Conservation (phyloP, 2,113 vertebrate species). For the human (Homo sapiens) region DNA sequence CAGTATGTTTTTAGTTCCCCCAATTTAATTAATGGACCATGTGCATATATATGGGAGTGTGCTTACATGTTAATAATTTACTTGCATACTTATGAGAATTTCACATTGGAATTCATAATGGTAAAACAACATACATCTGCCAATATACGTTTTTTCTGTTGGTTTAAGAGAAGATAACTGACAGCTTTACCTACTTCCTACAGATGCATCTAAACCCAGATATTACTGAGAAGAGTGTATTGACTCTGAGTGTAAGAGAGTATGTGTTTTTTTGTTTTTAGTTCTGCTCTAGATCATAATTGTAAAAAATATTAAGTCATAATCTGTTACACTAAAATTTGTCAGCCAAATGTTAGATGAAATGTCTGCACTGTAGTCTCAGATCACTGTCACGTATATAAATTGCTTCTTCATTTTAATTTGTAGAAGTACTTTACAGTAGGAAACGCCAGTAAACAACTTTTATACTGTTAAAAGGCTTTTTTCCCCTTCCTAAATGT, state of each 20-base stretch:
- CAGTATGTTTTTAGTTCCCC: slow-evolving; percentile 41
- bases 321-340: slow-evolving; percentile 59
- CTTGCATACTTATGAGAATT: slow-evolving; percentile 24
- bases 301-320: slow-evolving; percentile 66
- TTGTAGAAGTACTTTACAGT: slow-evolving; percentile 83
- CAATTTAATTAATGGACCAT: slow-evolving; percentile 37
- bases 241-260: background rate
- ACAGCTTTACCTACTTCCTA: slow-evolving; percentile 52
- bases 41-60: background rate
- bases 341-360: slow-evolving; percentile 76
- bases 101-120: slow-evolving; percentile 33
- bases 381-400: slow-evolving; percentile 79
- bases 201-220: background rate
- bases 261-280: slow-evolving; percentile 60
- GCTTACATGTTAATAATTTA: slow-evolving; percentile 35
- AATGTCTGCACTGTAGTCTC: slow-evolving; percentile 81
- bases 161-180: slow-evolving; percentile 42
- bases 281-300: slow-evolving; percentile 73
- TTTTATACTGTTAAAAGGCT: slow-evolving; percentile 83
- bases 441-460: slow-evolving; percentile 84
- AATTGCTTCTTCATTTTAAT: slow-evolving; percentile 78
- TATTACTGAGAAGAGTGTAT: slow-evolving; percentile 18
- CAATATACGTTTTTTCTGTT: background rate
- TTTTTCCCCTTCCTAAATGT: slow-evolving; percentile 66
- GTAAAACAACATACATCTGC: slow-evolving; percentile 47